phyloP scores from a whole-genome alignment of 2,888 invertebrate species.

The Sycophila texana region DNA sequence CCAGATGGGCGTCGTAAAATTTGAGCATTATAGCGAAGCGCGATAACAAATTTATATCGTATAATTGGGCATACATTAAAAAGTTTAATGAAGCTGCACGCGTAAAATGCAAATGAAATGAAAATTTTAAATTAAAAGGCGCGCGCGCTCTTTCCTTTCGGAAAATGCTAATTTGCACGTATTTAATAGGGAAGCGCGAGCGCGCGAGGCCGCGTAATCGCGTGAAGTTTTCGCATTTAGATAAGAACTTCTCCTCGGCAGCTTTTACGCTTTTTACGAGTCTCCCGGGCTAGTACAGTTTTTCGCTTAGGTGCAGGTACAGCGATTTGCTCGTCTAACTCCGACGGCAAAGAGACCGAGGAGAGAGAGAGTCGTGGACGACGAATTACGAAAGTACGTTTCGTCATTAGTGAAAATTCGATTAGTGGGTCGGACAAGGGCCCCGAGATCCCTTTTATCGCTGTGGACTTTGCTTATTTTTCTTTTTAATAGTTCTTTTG shows the following conservation, averaged over 20 bases:
- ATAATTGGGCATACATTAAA: slow-evolving; percentile 53
- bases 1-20: slow-evolving; percentile 1
- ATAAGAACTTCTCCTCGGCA: slow-evolving; percentile 55
- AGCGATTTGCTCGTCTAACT: slow-evolving; percentile 30
- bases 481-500: background rate
- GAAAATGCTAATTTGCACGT: slow-evolving; percentile 47
- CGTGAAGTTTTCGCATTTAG: slow-evolving; percentile 57
- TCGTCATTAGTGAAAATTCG: background rate
- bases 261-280: slow-evolving; percentile 53
- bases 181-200: slow-evolving; percentile 20
- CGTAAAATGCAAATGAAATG: slow-evolving; percentile 45
- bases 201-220: slow-evolving; percentile 5
- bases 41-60: slow-evolving; percentile 39
- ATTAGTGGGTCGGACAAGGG: background rate
- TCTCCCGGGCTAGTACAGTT: slow-evolving; percentile 38
- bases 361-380: background rate
- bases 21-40: slow-evolving; percentile 10
- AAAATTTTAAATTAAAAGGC: slow-evolving; percentile 29
- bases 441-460: background rate
- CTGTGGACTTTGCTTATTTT: background rate
- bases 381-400: background rate
- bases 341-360: background rate
- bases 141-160: slow-evolving; percentile 17
- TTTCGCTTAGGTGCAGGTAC: slow-evolving; percentile 21
- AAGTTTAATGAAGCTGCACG: slow-evolving; percentile 21